A percentile compares a stretch with the other conserved stretches of the same genome.
These are phyloP conservation scores for Aramus guarauna DNA, from an alignment of 2,113 vertebrate species.

Conservation along the genomic window DNA sequence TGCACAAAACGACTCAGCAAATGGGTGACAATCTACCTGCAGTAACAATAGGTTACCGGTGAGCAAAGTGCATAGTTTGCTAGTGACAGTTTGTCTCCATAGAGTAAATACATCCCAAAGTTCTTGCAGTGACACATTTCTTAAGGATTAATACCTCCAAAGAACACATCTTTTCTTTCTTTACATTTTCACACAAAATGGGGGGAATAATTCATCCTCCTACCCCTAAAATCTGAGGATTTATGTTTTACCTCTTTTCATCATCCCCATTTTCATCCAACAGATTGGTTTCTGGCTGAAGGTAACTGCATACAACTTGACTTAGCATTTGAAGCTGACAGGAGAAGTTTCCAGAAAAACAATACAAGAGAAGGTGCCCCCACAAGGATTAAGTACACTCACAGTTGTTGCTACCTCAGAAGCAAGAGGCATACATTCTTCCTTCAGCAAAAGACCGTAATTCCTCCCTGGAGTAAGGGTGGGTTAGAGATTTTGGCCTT, in stretches of 20 bases:
- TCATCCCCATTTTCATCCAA: background rate
- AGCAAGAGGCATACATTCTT: background rate
- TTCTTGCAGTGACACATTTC: background rate
- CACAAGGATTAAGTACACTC: background rate
- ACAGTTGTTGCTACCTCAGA: background rate
- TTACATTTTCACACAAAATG: background rate
- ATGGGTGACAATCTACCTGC: conserved; percentile 20
- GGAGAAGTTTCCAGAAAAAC: background rate
- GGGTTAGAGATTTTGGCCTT: background rate
- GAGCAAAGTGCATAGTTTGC: background rate
- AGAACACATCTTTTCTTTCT: background rate
- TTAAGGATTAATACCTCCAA: background rate
- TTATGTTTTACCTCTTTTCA: background rate
- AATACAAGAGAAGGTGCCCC: background rate
- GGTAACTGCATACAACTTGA: background rate
- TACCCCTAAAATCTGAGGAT: background rate
- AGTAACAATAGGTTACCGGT: background rate
- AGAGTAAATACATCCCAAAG: background rate
- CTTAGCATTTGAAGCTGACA: background rate
- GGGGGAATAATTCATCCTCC: background rate
- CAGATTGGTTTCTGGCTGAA: background rate
- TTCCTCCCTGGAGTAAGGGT: background rate
- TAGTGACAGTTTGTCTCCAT: background rate
- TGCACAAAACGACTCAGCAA: background rate
- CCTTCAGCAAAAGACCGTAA: background rate